Evolutionary conservation across 2,888 invertebrate genomes (phyloP).

Genomic region (Smittia aterrima): DNA sequence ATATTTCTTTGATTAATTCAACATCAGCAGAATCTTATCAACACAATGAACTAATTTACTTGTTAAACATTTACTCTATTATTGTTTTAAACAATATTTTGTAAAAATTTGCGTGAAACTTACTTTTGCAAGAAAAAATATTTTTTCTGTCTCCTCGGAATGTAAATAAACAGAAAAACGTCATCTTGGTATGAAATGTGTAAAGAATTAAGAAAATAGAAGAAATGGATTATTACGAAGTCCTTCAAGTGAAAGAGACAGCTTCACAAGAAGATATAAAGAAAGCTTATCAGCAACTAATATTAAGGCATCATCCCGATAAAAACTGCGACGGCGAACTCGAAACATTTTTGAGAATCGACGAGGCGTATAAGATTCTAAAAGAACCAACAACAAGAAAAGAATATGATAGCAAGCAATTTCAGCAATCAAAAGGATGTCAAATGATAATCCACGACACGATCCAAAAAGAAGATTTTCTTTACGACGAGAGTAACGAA

Average conservation of each 20-base stretch:
- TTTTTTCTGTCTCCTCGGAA: too few relatives aligned
- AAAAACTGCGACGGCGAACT: conserved; percentile 45
- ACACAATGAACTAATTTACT: too few relatives aligned
- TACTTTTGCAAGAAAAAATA: too few relatives aligned
- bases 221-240: conserved; percentile 48
- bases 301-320: conserved; percentile 53
- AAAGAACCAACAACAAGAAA: conserved; percentile 61
- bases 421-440: conserved; percentile 59
- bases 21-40: too few relatives aligned
- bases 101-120: too few relatives aligned
- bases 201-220: not conserved
- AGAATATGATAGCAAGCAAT: conserved; percentile 64
- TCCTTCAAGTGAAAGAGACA: conserved; percentile 48
- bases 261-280: conserved; percentile 51
- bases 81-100: too few relatives aligned
- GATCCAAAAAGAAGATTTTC: conserved; percentile 57
- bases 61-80: too few relatives aligned
- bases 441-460: conserved; percentile 62
- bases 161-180: too few relatives aligned
- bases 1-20: too few relatives aligned
- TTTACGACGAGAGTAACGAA: conserved; percentile 50
- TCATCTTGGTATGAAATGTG: too few relatives aligned
- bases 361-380: conserved; percentile 66
- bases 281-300: conserved; percentile 51
- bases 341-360: not conserved